Evolutionary conservation across 1,140 invertebrate genomes (phyloP).

Genomic region (Magallana ariakensis): DNA sequence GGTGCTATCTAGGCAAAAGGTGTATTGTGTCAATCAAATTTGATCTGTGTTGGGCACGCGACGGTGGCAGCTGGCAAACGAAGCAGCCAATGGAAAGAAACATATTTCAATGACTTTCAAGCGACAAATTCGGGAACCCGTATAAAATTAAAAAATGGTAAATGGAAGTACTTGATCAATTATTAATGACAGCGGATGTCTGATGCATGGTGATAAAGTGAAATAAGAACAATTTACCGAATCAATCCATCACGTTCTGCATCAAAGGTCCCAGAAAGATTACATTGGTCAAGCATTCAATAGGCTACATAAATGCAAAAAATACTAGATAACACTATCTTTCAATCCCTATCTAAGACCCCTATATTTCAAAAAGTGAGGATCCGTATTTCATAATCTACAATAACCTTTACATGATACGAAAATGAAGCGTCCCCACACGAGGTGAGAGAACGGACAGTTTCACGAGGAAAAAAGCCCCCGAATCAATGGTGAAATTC

Average conservation of each 20-base stretch:
- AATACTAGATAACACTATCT: no score
- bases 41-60: slow-evolving; percentile 62
- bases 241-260: slow-evolving; percentile 3
- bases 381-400: no score
- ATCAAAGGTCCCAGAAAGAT: background rate
- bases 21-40: slow-evolving; percentile 55
- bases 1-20: slow-evolving; percentile 57
- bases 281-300: background rate
- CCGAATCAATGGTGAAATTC: background rate
- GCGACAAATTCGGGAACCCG: slow-evolving; percentile 33
- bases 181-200: slow-evolving; percentile 12
- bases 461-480: no score
- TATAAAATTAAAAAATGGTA: slow-evolving; percentile 30
- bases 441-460: no score
- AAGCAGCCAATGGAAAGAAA: slow-evolving; percentile 58
- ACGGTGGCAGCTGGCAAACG: slow-evolving; percentile 60
- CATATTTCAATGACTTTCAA: slow-evolving; percentile 36
- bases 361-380: no score
- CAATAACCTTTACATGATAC: no score
- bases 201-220: slow-evolving; percentile 3
- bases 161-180: slow-evolving; percentile 39
- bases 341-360: no score
- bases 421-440: no score
- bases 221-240: slow-evolving; percentile 27
- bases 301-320: background rate